These are phyloP conservation scores for Nipponacmea schrenckii DNA, from an alignment of 2,888 invertebrate species.

Conservation along the genomic window DNA sequence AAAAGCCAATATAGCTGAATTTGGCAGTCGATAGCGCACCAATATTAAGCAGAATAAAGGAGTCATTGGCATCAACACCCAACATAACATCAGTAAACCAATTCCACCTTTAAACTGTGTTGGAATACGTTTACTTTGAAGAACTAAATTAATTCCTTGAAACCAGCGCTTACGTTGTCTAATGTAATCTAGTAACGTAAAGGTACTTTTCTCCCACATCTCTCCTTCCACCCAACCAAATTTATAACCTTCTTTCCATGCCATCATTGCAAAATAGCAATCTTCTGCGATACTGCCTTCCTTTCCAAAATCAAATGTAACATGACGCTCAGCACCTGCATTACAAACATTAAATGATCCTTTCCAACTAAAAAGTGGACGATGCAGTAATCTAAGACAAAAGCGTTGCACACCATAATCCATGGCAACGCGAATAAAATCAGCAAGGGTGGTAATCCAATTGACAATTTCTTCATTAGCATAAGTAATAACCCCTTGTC, in stretches of 20 bases:
- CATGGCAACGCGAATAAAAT: conserved; percentile 48
- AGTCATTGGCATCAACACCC: conserved; percentile 47
- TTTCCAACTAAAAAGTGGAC: conserved; percentile 53
- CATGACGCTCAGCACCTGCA: conserved; percentile 43
- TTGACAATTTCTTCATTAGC: conserved; percentile 50
- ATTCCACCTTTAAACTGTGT: conserved; percentile 43
- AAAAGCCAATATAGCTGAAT: conserved; percentile 37
- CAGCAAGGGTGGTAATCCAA: conserved; percentile 51
- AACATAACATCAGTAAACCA: conserved; percentile 39
- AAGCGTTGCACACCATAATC: conserved; percentile 47
- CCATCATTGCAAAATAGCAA: conserved; percentile 54
- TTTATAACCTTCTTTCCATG: conserved; percentile 46
- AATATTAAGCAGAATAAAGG: conserved; percentile 43
- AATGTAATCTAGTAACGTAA: conserved; percentile 46
- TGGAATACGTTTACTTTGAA: conserved; percentile 41
- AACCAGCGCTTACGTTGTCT: conserved; percentile 51
- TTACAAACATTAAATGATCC: conserved; percentile 52
- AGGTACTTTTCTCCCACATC: conserved; percentile 56
- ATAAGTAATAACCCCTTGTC: conserved; percentile 55
- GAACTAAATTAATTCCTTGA: conserved; percentile 47
- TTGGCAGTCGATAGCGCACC: conserved; percentile 44
- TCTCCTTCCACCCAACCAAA: conserved; percentile 56
- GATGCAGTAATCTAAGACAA: conserved; percentile 41
- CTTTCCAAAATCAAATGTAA: conserved; percentile 53
- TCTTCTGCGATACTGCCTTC: conserved; percentile 58